Percentiles rank a stretch among this genome's conserved stretches.
phyloP scores from a whole-genome alignment of 2,888 invertebrate genomes.

The Thalpophila matura region DNA sequence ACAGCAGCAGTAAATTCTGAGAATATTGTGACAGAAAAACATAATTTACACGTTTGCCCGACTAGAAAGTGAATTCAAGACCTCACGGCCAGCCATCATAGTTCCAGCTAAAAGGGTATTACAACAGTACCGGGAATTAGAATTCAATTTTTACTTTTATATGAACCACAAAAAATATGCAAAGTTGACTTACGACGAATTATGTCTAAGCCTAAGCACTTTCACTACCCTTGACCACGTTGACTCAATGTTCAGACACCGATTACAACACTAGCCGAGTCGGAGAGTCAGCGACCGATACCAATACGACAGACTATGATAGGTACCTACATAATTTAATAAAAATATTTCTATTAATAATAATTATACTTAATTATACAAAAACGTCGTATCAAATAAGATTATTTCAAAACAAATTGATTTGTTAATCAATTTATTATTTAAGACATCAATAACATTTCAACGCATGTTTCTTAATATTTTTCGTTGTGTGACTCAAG shows the following conservation, averaged over 20 bases:
- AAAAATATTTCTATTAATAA: neutral
- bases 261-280: conserved; percentile 26
- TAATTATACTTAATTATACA: neutral
- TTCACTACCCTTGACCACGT: conserved; percentile 40
- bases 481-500: neutral
- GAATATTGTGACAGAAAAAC: too few relatives aligned
- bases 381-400: neutral
- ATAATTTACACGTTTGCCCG: too few relatives aligned
- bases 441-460: conserved; percentile 44
- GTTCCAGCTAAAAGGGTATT: too few relatives aligned
- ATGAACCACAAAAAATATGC: too few relatives aligned
- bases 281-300: neutral
- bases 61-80: too few relatives aligned
- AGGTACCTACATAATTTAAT: neutral
- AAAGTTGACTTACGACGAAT: neutral
- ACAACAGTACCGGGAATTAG: too few relatives aligned
- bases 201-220: conserved; percentile 22
- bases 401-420: conserved; percentile 3
- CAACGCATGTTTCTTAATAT: conserved; percentile 44
- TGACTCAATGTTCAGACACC: conserved; percentile 2
- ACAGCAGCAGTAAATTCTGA: too few relatives aligned
- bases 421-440: conserved; percentile 20
- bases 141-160: too few relatives aligned
- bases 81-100: too few relatives aligned
- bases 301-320: neutral